Percentiles rank a stretch among this genome's conserved stretches.
Conservation (phyloP, 2,888 invertebrate genomes). For the Ctena decussata region DNA sequence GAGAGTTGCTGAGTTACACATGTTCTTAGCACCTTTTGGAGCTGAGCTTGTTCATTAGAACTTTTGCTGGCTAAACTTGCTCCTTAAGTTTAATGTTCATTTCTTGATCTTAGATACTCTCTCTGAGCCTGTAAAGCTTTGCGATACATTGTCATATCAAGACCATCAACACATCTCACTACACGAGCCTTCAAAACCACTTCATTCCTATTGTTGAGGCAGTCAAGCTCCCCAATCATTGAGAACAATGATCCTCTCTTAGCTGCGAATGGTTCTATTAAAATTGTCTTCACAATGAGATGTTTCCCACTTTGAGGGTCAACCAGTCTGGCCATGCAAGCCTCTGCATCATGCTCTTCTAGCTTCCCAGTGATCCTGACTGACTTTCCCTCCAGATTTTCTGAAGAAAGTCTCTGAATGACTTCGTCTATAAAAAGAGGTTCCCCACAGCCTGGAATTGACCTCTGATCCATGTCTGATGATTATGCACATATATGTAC, state of each 20-base stretch:
- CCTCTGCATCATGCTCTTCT: conserved; percentile 65
- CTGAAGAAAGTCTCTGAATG: background rate
- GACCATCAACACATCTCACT: conserved; percentile 76
- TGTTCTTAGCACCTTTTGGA: too few species aligned
- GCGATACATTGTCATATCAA: conserved; percentile 73
- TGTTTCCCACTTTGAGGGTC: conserved; percentile 62
- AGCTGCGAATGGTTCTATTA: conserved; percentile 76
- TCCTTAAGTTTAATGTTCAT: too few species aligned
- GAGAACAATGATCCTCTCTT: conserved; percentile 71
- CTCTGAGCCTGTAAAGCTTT: conserved; percentile 72
- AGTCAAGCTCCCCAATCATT: conserved; percentile 75
- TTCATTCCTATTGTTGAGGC: background rate
- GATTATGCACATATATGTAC: background rate
- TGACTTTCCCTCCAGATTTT: conserved; percentile 35
- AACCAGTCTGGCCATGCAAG: conserved; percentile 63
- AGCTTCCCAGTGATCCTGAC: conserved; percentile 65
- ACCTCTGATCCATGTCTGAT: background rate
- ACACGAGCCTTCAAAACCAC: conserved; percentile 68
- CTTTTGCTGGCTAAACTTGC: too few species aligned
- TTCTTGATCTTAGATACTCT: conserved; percentile 58
- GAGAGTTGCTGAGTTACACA: too few species aligned
- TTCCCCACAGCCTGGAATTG: conserved; percentile 26
- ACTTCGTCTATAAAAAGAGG: conserved; percentile 61
- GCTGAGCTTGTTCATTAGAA: too few species aligned
- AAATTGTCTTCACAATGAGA: conserved; percentile 69